Evolutionary conservation across 2,888 invertebrate species (phyloP).

Genomic region (Hedya salicella): DNA sequence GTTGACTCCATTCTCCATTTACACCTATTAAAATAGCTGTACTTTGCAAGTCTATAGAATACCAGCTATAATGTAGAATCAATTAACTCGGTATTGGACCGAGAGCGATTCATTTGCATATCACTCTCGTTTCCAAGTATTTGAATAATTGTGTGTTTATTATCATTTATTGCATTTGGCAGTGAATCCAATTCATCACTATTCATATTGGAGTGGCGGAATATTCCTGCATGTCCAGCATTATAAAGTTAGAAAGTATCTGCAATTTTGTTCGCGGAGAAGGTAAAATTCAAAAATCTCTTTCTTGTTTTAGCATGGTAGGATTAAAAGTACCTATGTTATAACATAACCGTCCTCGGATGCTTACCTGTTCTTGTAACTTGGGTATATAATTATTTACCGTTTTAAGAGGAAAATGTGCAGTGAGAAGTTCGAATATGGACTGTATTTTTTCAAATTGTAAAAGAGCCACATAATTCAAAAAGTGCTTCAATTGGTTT

Average conservation of each 20-base stretch:
- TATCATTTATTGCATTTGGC: conserved; percentile 57
- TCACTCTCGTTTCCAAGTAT: conserved; percentile 69
- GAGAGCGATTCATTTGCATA: conserved; percentile 54
- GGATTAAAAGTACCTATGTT: too few relatives aligned
- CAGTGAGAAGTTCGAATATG: not conserved
- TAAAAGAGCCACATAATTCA: conserved; percentile 13
- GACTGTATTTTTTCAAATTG: conserved; percentile 17
- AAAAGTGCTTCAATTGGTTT: not conserved
- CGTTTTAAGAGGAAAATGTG: conserved; percentile 18
- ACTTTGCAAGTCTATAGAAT: not conserved
- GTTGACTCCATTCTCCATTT: not conserved
- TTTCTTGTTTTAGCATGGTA: too few relatives aligned
- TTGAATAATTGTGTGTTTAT: conserved; percentile 79
- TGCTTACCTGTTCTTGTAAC: too few relatives aligned
- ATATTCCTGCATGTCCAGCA: too few relatives aligned
- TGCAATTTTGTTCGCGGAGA: too few relatives aligned
- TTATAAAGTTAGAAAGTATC: too few relatives aligned
- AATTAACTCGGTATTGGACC: conserved; percentile 25
- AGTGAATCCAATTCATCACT: conserved; percentile 16
- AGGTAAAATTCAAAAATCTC: too few relatives aligned
- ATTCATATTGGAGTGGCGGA: not conserved
- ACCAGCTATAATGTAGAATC: conserved; percentile 31
- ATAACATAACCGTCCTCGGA: too few relatives aligned
- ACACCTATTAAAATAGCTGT: not conserved
- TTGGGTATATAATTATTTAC: conserved; percentile 22